Percentiles rank a stretch among this genome's conserved stretches.
These are phyloP conservation scores for Pollenia amentaria DNA, from an alignment of 2,888 invertebrate species.

Conservation along the genomic window DNA sequence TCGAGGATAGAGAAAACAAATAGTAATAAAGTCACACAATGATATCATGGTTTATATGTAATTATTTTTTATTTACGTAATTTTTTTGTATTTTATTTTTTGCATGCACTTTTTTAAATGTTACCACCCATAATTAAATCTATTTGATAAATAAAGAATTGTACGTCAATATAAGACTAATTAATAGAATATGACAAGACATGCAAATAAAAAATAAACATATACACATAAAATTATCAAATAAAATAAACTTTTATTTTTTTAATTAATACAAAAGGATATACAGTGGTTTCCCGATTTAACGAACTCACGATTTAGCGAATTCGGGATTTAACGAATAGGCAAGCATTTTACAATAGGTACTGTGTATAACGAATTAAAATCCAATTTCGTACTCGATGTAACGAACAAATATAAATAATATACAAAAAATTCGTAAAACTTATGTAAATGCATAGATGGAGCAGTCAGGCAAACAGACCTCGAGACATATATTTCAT, in stretches of 20 bases:
- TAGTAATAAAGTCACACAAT: background rate
- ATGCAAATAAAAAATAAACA: conserved; percentile 48
- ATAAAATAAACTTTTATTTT: background rate
- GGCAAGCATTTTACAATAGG: too few species aligned
- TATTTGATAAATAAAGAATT: conserved; percentile 10
- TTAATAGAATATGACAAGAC: conserved; percentile 30
- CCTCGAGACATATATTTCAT: too few species aligned
- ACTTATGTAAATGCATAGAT: too few species aligned
- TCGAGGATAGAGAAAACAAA: background rate
- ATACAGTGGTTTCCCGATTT: too few species aligned
- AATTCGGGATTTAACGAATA: too few species aligned
- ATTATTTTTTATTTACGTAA: background rate
- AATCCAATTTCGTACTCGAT: too few species aligned
- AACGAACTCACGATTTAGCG: too few species aligned
- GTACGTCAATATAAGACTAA: conserved; percentile 25
- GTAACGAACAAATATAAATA: too few species aligned
- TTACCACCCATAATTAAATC: conserved; percentile 50
- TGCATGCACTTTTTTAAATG: conserved; percentile 64
- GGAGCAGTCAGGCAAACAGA: too few species aligned
- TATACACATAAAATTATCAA: background rate
- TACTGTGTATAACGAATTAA: too few species aligned
- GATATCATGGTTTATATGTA: background rate
- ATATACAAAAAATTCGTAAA: background rate
- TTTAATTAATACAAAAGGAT: background rate
- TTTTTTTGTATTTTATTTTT: conserved; percentile 26